Evolutionary conservation across 2,113 vertebrate genomes (phyloP), one percentile per base, ranked within the genome.

Genomic region (Crotalus horridus): DNA sequence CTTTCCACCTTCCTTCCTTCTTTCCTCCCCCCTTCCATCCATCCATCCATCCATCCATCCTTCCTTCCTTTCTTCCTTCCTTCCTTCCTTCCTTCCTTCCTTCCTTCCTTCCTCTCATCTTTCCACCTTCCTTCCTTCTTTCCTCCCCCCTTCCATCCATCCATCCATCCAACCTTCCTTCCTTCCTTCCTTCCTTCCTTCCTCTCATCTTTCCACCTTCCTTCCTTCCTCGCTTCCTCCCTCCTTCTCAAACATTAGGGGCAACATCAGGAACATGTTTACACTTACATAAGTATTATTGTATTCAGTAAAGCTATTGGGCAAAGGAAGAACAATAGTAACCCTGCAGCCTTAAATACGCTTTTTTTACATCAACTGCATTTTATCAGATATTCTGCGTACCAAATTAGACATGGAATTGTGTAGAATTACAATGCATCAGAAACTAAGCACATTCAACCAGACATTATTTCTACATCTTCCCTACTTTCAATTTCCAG

Each of bases 171-270:
- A 0, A 0, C 53, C 53, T 20, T 21, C 21, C 56, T 24, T 59
- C 23, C 24, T 29, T 64, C 10, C 10, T 29, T 64, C 10, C 56
- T 58, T 21, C 1, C 56, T 58, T 26, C 26, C 7, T 56, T 23
- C 20, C 10, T 5, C 3, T 46, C 46, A 46, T 46, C 90, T 24
- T 33, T 48, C 11, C 13, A n/a, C 3, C 4, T 69, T n/a, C 61
- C 12, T 15, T 15, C 95, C 96, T 95, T 92, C 58, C 89, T n/a
- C 92, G 48, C 61, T 95, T 58, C 33, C 94, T 94, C 93, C 87
- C 56, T 85, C 2, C 0, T 48, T 26, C 46, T 26, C 81, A 85
- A 21, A 43, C 10, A 15, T 43, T 90, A 58, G n/a, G 91, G 39
- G 54, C 4, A 55, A 33, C 48, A 48, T n/a, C 15, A 1, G 26